Evolutionary conservation across 2,888 invertebrate genomes (phyloP).

Genomic region (Biston betularia): DNA sequence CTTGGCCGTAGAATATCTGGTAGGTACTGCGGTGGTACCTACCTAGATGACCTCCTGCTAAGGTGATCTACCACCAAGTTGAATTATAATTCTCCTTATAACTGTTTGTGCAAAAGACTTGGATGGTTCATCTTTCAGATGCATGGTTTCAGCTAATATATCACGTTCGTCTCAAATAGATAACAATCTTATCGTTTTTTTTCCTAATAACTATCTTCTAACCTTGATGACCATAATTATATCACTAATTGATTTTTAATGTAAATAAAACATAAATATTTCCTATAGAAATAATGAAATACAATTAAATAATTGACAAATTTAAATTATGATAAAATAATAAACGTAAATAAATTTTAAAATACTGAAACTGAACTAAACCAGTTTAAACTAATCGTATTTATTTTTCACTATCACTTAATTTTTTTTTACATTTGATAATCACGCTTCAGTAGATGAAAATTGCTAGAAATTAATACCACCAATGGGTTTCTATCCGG

Average conservation of each 20-base stretch:
- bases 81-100: no score
- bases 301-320: not conserved
- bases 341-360: not conserved
- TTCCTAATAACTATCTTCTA: not conserved
- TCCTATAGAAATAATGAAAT: not conserved
- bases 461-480: conserved; percentile 57
- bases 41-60: no score
- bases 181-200: not conserved
- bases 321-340: not conserved
- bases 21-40: no score
- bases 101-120: no score
- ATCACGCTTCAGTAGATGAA: conserved; percentile 59
- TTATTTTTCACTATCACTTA: not conserved
- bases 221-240: conserved; percentile 8
- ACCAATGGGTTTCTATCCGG: not conserved
- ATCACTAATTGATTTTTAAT: conserved; percentile 8
- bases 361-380: not conserved
- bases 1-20: no score
- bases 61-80: no score
- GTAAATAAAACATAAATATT: not conserved
- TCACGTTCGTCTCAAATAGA: no score
- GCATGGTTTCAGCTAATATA: no score
- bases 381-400: not conserved
- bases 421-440: not conserved
- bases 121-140: no score